Evolutionary conservation across 2,113 vertebrate species (phyloP).

Genomic region (Lepus timidus): DNA sequence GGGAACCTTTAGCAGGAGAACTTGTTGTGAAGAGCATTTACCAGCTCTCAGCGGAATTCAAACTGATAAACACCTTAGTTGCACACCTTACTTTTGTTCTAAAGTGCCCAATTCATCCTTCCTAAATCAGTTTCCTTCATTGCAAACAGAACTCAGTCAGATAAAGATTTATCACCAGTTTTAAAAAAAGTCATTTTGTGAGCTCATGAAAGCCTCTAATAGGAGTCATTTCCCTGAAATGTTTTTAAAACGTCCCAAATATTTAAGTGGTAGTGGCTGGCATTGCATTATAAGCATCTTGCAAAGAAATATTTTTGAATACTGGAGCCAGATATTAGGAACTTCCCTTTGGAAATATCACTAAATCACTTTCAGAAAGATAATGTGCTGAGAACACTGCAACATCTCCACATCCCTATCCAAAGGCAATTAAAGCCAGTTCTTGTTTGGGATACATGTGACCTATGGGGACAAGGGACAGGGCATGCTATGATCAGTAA

Average conservation of each 20-base stretch:
- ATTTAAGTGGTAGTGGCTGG: background rate
- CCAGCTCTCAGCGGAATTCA: background rate
- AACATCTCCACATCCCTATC: background rate
- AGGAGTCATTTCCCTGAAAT: conserved; percentile 46
- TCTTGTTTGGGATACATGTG: background rate
- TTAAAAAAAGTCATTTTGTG: background rate
- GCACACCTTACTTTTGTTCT: conserved; percentile 48
- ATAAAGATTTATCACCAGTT: conserved; percentile 46
- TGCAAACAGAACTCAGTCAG: conserved; percentile 70
- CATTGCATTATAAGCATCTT: background rate
- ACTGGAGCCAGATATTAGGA: background rate
- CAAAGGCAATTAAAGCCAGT: background rate
- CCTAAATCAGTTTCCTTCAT: conserved; percentile 54
- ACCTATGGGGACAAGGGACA: background rate
- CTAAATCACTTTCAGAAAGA: conserved; percentile 9
- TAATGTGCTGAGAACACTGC: background rate
- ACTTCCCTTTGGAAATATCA: background rate
- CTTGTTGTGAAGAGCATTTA: conserved; percentile 49
- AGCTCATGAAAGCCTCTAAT: background rate
- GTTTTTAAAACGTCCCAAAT: conserved; percentile 31
- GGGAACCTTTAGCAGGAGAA: conserved; percentile 56
- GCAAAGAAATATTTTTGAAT: background rate
- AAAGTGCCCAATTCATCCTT: conserved; percentile 53
- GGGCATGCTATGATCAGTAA: background rate
- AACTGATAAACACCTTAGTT: conserved; percentile 36